A percentile compares a stretch with the other conserved stretches of the same genome.
Conservation (phyloP, 1,140 invertebrate genomes). For the Drosophila jambulina region DNA sequence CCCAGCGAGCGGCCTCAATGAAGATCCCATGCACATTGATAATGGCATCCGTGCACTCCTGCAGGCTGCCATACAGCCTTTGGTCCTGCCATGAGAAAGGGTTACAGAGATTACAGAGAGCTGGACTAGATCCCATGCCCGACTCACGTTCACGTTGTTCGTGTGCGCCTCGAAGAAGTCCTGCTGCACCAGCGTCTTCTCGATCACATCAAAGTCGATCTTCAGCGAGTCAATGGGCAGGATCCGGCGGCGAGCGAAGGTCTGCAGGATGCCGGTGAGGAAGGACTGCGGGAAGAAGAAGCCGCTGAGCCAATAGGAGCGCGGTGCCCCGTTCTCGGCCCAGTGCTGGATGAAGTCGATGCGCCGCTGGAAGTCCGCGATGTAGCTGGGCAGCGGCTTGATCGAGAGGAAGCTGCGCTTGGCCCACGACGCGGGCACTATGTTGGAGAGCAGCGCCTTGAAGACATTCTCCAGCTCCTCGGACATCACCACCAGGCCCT, state of each 20-base stretch:
- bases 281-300: conserved; percentile 97
- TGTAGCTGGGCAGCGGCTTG: conserved; percentile 93
- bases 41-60: conserved; percentile 88
- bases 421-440: conserved; percentile 93
- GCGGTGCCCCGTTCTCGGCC: conserved; percentile 89
- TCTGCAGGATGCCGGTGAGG: conserved; percentile 94
- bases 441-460: conserved; percentile 91
- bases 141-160: conserved; percentile 62
- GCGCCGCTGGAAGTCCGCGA: conserved; percentile 91
- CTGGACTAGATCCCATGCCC: accelerated
- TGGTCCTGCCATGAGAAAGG: conserved; percentile 38
- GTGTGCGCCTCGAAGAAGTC: conserved; percentile 87
- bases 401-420: conserved; percentile 93
- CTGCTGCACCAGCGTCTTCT: conserved; percentile 88
- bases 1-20: conserved; percentile 94
- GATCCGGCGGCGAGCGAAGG: conserved; percentile 92
- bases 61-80: conserved; percentile 86
- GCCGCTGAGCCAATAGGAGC: conserved; percentile 95
- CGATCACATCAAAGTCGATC: conserved; percentile 90
- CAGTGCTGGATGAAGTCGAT: conserved; percentile 92
- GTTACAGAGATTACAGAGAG: neutral
- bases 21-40: conserved; percentile 94
- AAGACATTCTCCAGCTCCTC: conserved; percentile 93
- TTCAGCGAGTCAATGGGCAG: conserved; percentile 94
- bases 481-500: conserved; percentile 95